Conservation (phyloP, 92 coral and sea anemone genomes). For the Phenganax marumi region DNA sequence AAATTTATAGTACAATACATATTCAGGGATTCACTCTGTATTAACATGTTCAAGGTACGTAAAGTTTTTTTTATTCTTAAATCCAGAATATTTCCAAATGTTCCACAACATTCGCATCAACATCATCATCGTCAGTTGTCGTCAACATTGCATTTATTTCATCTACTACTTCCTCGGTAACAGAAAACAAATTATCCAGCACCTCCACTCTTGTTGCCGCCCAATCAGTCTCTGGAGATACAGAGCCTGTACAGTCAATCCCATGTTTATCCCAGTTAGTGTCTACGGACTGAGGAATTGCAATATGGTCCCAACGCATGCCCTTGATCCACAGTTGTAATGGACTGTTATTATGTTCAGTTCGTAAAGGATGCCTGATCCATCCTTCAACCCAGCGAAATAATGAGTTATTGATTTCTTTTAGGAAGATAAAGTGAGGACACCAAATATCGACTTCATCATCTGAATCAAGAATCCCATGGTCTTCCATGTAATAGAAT, state of each 20-base stretch:
- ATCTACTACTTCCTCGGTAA: neutral
- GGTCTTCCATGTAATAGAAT: slow-evolving; percentile 31
- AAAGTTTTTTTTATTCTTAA: neutral
- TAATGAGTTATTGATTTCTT: slow-evolving; percentile 32
- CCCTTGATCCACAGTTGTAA: slow-evolving; percentile 34
- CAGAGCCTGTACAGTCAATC: neutral
- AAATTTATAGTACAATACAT: too few species aligned
- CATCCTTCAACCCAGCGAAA: slow-evolving; percentile 20
- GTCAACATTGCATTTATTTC: slow-evolving; percentile 20
- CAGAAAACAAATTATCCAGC: neutral
- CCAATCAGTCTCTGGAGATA: slow-evolving; percentile 10
- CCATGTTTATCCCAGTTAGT: slow-evolving; percentile 1
- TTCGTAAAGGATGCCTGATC: slow-evolving; percentile 33
- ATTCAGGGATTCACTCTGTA: neutral
- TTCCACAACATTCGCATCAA: neutral
- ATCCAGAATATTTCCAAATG: neutral
- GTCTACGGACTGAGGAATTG: slow-evolving; percentile 24
- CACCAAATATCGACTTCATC: slow-evolving; percentile 41
- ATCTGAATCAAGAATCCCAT: slow-evolving; percentile 29
- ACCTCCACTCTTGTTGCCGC: slow-evolving; percentile 24
- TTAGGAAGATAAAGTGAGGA: slow-evolving; percentile 27
- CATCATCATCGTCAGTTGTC: neutral
- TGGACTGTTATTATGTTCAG: slow-evolving; percentile 33
- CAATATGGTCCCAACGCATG: slow-evolving; percentile 24
- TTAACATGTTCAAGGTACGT: neutral